phyloP scores from a whole-genome alignment of 2,113 vertebrate genomes.

The Macaca nemestrina region DNA sequence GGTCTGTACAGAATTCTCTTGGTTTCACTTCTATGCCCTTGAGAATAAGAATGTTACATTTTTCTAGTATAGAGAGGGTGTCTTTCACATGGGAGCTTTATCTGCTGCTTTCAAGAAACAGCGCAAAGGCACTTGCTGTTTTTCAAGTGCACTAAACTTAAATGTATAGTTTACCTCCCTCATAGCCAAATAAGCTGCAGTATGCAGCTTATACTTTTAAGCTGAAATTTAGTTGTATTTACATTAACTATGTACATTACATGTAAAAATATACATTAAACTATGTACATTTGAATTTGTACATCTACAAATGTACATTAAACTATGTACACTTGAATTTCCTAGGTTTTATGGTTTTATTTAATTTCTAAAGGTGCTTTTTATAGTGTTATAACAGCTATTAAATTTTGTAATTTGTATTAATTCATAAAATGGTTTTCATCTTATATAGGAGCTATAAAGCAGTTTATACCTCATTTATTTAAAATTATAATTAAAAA shows the following conservation, averaged over 20 bases:
- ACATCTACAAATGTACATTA: neutral
- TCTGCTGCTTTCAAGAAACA: neutral
- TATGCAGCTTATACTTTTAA: neutral
- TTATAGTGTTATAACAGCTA: neutral
- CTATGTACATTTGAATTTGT: neutral
- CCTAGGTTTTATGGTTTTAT: neutral
- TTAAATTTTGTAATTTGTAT: neutral
- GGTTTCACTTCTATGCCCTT: neutral
- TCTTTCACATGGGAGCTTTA: neutral
- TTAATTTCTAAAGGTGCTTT: constrained; percentile 22
- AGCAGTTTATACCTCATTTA: neutral
- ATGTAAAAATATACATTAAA: neutral
- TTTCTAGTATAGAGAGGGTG: neutral
- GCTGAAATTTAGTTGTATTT: neutral
- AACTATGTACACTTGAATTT: neutral
- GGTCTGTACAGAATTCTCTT: neutral
- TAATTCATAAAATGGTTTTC: constrained; percentile 20
- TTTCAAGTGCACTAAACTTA: neutral
- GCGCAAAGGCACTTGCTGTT: neutral
- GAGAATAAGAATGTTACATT: neutral
- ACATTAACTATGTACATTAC: neutral
- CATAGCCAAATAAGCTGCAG: neutral
- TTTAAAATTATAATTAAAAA: neutral
- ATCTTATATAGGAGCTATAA: neutral
- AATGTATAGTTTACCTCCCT: neutral